These are phyloP conservation scores for Thalassoma bifasciatum DNA, from an alignment of 2,113 vertebrate species.

Conservation along the genomic window DNA sequence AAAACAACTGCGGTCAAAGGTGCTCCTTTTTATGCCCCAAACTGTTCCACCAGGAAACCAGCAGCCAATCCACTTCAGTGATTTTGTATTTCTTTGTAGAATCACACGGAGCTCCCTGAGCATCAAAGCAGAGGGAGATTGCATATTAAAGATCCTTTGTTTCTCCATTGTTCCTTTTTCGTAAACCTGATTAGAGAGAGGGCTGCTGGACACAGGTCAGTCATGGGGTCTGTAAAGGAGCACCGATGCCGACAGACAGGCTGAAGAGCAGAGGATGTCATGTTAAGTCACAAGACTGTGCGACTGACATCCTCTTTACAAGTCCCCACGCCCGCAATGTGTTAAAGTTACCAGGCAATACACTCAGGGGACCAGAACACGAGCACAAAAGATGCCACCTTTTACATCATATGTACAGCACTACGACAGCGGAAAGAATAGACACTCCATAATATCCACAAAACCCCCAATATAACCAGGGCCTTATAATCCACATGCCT, in stretches of 20 bases:
- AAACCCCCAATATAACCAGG: conserved; percentile 70
- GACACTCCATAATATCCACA: conserved; percentile 78
- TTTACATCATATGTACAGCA: conserved; percentile 75
- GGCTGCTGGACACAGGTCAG: conserved; percentile 64
- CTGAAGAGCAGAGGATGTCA: conserved; percentile 60
- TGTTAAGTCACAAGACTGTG: conserved; percentile 32
- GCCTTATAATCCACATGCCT: conserved; percentile 78
- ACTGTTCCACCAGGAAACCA: conserved; percentile 43
- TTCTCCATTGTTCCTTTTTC: conserved; percentile 38
- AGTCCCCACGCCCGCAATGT: conserved; percentile 39
- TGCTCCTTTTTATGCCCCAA: conserved; percentile 74
- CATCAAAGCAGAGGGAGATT: conserved; percentile 69
- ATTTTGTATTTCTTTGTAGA: conserved; percentile 50
- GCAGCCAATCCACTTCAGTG: conserved; percentile 60
- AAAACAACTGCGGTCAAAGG: conserved; percentile 67
- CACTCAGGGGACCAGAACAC: conserved; percentile 59
- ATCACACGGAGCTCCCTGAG: conserved; percentile 54
- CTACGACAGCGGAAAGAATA: conserved; percentile 81
- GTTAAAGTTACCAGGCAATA: conserved; percentile 65
- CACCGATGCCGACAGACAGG: conserved; percentile 71
- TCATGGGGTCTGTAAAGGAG: conserved; percentile 71
- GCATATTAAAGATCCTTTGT: conserved; percentile 74
- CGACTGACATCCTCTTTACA: conserved; percentile 65
- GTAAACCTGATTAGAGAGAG: conserved; percentile 74
- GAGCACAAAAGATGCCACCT: conserved; percentile 73